Evolutionary conservation across 2,888 invertebrate genomes (phyloP), one percentile per base, ranked within the genome.

Genomic region (Coenonympha glycerion): DNA sequence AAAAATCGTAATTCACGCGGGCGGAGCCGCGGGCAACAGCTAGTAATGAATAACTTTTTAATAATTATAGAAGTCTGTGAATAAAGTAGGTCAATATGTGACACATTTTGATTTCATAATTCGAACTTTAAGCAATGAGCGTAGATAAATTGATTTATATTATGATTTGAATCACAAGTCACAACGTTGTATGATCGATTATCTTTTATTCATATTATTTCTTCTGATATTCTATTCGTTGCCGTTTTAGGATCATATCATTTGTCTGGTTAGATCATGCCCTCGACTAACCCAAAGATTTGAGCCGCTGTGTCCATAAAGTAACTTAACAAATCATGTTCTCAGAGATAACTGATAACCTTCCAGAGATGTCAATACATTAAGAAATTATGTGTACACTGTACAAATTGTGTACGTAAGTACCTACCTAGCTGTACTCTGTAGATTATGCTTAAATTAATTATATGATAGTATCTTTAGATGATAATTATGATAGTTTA

Each of bases 301-400:
- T 33, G 21, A 48, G 31, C 19, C 21, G 37, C 40, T 47, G 39
- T 15, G 40, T 33, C 22, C 39, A 24, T 40, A 31, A 15, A 33
- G 39, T 33, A 22, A 40, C 33, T 48, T 40, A 26, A 41, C 40
- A 33, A 41, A 48, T 48, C 48, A 48, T 40, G 40, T 40, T 48
- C 41, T 33, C 40, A 11, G 28, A 41, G 33, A 33, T 48, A 48
- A 33, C 15, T 24, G 40, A 48, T 48, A 48, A 48, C 48, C 48
- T 48, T 31, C 21, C 34, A 34, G 21, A 33, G 31, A 39, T 19
- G 28, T 19, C 19, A 28, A 22, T 28, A 26, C 24, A 18, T 16
- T 22, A 31, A 22, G 31, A 36, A 16, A 8, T 31, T 22, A 15
- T 31, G n/a, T 22, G 6, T 15, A 13, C 21, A 44, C 31, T 21